These are phyloP conservation scores for Austrolebias charrua DNA, from an alignment of 2,797 vertebrate genomes.

Conservation along the genomic window DNA sequence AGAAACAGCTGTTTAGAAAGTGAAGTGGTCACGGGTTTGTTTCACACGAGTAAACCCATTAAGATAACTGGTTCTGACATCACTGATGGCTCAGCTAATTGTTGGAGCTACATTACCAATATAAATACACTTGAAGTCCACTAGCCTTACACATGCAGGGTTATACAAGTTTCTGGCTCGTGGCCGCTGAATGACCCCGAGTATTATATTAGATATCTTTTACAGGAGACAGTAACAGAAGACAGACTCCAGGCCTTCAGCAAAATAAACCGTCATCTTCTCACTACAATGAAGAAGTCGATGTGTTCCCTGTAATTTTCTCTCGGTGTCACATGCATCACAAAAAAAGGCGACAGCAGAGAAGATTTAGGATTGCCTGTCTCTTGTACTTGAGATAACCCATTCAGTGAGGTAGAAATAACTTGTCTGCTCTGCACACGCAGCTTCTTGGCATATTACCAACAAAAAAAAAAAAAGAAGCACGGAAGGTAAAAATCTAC, in stretches of 20 bases:
- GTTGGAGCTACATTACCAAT: not conserved
- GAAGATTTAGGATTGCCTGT: slow-evolving; percentile 37
- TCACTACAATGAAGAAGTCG: slow-evolving; percentile 36
- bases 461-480: slow-evolving; percentile 29
- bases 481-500: not conserved
- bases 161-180: slow-evolving; percentile 6
- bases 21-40: too few relatives aligned
- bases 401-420: slow-evolving; percentile 48
- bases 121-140: too few relatives aligned
- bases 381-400: slow-evolving; percentile 50
- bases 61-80: too few relatives aligned
- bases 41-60: too few relatives aligned
- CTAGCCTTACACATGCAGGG: not conserved
- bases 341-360: slow-evolving; percentile 31
- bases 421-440: slow-evolving; percentile 27
- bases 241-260: slow-evolving; percentile 9
- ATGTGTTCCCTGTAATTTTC: slow-evolving; percentile 20
- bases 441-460: slow-evolving; percentile 27
- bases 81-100: not conserved
- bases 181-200: slow-evolving; percentile 2
- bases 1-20: too few relatives aligned
- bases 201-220: slow-evolving; percentile 11
- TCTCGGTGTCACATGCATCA: slow-evolving; percentile 34
- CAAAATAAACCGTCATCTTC: slow-evolving; percentile 12
- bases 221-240: not conserved